Base-by-base conservation (phyloP, 2,888 invertebrate genomes). In the Spodoptera littoralis region DNA sequence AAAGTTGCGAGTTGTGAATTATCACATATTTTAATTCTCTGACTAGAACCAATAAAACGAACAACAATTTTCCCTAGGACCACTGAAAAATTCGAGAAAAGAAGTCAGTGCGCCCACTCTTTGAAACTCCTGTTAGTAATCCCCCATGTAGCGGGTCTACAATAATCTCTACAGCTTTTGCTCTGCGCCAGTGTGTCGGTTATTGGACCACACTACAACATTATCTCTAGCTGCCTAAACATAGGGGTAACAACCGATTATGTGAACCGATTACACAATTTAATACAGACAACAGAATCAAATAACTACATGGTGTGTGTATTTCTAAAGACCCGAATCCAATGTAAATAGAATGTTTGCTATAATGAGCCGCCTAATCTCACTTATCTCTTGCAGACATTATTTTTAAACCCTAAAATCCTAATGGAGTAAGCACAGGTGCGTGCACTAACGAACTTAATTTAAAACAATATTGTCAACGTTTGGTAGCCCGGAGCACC, bases 311-410 rank as follows among this genome's bases (percentile, higher is more conserved):
- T 52, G 6, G 46, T 61, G 47, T 61, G 42, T 52, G 60, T 75
- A 60, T 51, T 67, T 60, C 52, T 60, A 60, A 58, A 63, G 64
- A 61, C 52, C 60, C 63, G 43, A 65, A 59, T 60, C 63, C 50
- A 58, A 60, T 74, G 67, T 65, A 67, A 67, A 76, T 62, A 62
- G 64, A 50, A 27, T 73, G 67, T 76, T 73, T 73, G 67, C 61
- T 30, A 48, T 57, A 48, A 36, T 72, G 75, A 73, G 63, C 54
- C 60, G 41, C 65, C 30, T 73, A 77, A 77, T 76, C 76, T 58
- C 24, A 60, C 70, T 77, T 76, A 78, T 77, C 78, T 70, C 47
- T 13, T 50, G 57, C 51, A 65, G 61, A 70, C 57, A 54, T 70
- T 65, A 50, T 55, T 76, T 66, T 59, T 50, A 50, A 67, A 53